phyloP scores from a whole-genome alignment of 2,888 invertebrate species.

The Perithous albicinctus region DNA sequence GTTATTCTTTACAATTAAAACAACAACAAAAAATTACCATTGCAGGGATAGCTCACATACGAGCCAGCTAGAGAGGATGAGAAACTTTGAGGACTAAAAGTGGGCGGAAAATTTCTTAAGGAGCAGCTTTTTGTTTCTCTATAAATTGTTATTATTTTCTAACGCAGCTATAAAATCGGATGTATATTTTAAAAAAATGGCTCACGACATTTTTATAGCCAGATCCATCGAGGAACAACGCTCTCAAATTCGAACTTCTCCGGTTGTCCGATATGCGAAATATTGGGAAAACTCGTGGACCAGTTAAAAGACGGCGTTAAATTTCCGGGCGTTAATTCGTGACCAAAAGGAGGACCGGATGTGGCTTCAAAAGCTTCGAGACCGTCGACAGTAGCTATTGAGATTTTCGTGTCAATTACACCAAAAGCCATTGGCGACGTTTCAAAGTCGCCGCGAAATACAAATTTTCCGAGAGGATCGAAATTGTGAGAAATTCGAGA shows the following conservation, averaged over 20 bases:
- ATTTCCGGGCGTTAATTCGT: constrained; percentile 69
- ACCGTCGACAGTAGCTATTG: constrained; percentile 83
- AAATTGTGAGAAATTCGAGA: constrained; percentile 33
- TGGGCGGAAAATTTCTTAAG: not conserved
- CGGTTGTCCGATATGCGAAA: constrained; percentile 90
- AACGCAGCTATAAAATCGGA: too few species aligned
- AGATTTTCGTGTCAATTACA: constrained; percentile 87
- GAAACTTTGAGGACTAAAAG: not conserved
- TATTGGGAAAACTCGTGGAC: constrained; percentile 88
- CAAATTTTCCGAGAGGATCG: constrained; percentile 34
- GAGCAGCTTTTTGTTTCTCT: not conserved
- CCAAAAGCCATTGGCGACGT: constrained; percentile 84
- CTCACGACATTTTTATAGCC: constrained; percentile 84
- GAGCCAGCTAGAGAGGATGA: not conserved
- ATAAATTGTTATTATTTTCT: not conserved
- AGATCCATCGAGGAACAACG: constrained; percentile 87
- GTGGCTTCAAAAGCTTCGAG: constrained; percentile 79
- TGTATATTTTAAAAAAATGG: too few species aligned
- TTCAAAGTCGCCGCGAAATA: constrained; percentile 79
- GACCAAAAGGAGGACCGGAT: constrained; percentile 80
- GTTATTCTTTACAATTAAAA: too few species aligned
- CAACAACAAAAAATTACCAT: not conserved
- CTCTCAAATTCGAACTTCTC: constrained; percentile 90
- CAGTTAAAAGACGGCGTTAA: constrained; percentile 89
- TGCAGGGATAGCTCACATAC: not conserved